Conservation (phyloP, 1,140 invertebrate genomes). For the Drosophila parvula region DNA sequence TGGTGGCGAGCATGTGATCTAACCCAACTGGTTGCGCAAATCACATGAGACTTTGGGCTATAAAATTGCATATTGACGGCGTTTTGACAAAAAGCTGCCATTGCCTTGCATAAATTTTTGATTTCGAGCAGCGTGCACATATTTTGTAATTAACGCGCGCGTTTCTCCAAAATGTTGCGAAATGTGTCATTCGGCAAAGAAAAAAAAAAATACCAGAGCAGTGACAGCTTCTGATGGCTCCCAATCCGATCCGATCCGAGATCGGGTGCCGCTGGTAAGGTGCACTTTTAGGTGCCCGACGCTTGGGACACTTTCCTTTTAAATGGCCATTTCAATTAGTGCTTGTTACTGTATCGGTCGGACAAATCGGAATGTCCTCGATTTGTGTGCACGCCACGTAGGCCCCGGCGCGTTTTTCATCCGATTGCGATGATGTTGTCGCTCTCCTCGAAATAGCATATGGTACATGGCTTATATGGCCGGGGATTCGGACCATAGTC, state of each 20-base stretch:
- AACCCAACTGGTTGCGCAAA: slow-evolving; percentile 12
- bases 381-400: slow-evolving; percentile 75
- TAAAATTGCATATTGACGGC: slow-evolving; percentile 58
- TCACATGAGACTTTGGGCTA: slow-evolving; percentile 48
- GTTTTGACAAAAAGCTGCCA: slow-evolving; percentile 59
- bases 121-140: slow-evolving; percentile 32
- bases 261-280: neutral
- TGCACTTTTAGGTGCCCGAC: slow-evolving; percentile 55
- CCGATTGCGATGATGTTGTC: slow-evolving; percentile 52
- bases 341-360: slow-evolving; percentile 64
- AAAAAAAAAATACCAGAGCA: slow-evolving; percentile 63
- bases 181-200: slow-evolving; percentile 24
- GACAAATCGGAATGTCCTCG: slow-evolving; percentile 63
- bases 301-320: slow-evolving; percentile 74
- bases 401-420: slow-evolving; percentile 50
- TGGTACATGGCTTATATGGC: slow-evolving; percentile 44
- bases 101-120: slow-evolving; percentile 61
- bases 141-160: slow-evolving; percentile 72
- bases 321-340: slow-evolving; percentile 81
- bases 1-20: slow-evolving; percentile 37
- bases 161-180: slow-evolving; percentile 42
- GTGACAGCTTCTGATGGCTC: slow-evolving; percentile 33
- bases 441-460: slow-evolving; percentile 21
- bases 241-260: neutral
- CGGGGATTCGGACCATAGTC: slow-evolving; percentile 37